phyloP scores from a whole-genome alignment of 1,140 invertebrate genomes.

The Drosophila nannoptera region DNA sequence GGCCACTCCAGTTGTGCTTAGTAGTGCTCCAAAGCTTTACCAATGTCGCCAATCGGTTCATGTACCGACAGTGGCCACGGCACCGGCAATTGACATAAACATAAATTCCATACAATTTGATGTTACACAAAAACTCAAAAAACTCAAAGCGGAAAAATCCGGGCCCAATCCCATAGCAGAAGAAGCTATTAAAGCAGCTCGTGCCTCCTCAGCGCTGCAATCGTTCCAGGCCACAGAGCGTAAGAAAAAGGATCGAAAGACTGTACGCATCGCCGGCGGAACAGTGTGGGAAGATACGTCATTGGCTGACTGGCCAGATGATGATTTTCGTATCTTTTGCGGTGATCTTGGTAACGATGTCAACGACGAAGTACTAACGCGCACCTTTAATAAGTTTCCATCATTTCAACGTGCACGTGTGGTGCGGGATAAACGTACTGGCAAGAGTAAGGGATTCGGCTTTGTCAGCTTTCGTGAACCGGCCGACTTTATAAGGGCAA shows the following conservation, averaged over 20 bases:
- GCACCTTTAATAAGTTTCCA: conserved; percentile 96
- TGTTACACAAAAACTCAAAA: conserved; percentile 84
- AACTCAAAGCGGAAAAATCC: conserved; percentile 84
- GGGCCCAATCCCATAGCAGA: conserved; percentile 83
- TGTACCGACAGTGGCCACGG: conserved; percentile 79
- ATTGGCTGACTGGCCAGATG: conserved; percentile 94
- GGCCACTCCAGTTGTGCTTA: conserved; percentile 82
- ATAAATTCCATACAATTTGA: conserved; percentile 83
- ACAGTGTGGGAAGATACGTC: conserved; percentile 96
- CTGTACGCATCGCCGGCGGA: conserved; percentile 94
- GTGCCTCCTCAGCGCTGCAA: conserved; percentile 81
- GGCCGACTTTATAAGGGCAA: conserved; percentile 97
- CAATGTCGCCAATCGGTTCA: conserved; percentile 78
- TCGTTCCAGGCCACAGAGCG: conserved; percentile 80
- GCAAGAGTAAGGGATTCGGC: conserved; percentile 99
- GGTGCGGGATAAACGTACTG: conserved; percentile 96
- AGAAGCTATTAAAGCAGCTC: conserved; percentile 83
- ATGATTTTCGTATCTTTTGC: conserved; percentile 99
- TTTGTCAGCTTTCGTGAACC: conserved; percentile 99
- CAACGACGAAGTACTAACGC: conserved; percentile 94
- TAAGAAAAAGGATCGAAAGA: conserved; percentile 83
- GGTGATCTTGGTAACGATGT: conserved; percentile 99
- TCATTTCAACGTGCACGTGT: conserved; percentile 98
- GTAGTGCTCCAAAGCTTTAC: conserved; percentile 83
- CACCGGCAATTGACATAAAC: conserved; percentile 80